Evolutionary conservation across 2,113 vertebrate species (phyloP).

Genomic region (Anseranas semipalmata): DNA sequence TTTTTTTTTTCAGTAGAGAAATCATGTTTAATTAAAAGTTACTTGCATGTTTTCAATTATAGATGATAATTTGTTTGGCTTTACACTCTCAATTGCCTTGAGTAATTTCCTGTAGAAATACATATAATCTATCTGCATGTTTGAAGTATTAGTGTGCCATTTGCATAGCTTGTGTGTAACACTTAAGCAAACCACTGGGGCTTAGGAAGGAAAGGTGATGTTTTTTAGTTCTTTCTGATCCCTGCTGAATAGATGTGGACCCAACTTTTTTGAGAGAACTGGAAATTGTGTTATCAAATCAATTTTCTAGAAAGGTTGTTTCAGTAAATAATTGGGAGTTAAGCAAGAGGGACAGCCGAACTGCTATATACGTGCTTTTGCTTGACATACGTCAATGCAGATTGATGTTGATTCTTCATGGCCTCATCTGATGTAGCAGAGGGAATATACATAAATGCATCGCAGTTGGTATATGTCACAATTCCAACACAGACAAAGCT

Average conservation of each 20-base stretch:
- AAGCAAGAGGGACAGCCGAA: neutral
- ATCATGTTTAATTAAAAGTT: slow-evolving; percentile 72
- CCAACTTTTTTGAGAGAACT: slow-evolving; percentile 31
- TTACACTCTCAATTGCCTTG: slow-evolving; percentile 68
- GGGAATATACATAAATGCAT: neutral
- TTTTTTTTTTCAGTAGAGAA: slow-evolving; percentile 51
- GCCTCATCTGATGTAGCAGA: neutral
- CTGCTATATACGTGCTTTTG: neutral
- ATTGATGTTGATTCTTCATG: neutral
- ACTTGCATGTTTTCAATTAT: slow-evolving; percentile 62
- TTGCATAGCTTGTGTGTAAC: slow-evolving; percentile 43
- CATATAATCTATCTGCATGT: slow-evolving; percentile 57
- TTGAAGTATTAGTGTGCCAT: slow-evolving; percentile 47
- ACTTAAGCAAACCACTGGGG: slow-evolving; percentile 38
- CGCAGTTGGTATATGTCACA: neutral
- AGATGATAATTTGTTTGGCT: slow-evolving; percentile 73
- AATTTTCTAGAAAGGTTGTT: neutral
- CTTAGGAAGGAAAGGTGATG: slow-evolving; percentile 9
- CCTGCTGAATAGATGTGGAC: neutral
- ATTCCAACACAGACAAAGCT: neutral
- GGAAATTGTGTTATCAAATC: neutral
- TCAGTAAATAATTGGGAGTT: slow-evolving; percentile 1
- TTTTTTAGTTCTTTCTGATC: slow-evolving; percentile 18
- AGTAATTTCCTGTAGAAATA: slow-evolving; percentile 65
- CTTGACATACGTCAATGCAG: neutral